Evolutionary conservation across 1,140 invertebrate species (phyloP).

Genomic region (Heliconius hewitsoni): DNA sequence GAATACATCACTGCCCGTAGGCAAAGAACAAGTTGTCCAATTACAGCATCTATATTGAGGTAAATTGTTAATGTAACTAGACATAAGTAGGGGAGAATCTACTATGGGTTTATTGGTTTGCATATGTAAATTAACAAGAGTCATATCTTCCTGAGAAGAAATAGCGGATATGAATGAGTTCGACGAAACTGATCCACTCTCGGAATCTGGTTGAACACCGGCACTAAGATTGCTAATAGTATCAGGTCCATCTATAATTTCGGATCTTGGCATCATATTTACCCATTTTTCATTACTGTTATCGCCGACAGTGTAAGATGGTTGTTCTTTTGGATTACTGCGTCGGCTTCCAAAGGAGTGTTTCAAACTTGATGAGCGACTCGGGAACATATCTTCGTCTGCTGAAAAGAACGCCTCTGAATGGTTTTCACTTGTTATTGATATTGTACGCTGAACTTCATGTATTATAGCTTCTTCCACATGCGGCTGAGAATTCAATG

Average conservation of each 20-base stretch:
- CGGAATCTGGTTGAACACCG: constrained; percentile 77
- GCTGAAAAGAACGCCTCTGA: constrained; percentile 95
- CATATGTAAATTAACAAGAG: constrained; percentile 95
- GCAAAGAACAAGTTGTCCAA: constrained; percentile 87
- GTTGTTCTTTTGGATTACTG: constrained; percentile 70
- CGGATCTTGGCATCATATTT: constrained; percentile 61
- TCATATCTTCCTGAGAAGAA: constrained; percentile 96
- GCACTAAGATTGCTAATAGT: constrained; percentile 73
- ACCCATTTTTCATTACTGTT: constrained; percentile 70
- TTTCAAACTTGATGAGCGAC: constrained; percentile 84
- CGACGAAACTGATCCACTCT: constrained; percentile 88
- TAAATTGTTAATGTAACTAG: constrained; percentile 95
- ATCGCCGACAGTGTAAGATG: constrained; percentile 65
- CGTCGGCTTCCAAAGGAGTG: constrained; percentile 82
- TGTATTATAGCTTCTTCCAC: constrained; percentile 79
- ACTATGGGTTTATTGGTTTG: constrained; percentile 97
- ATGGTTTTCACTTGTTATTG: constrained; percentile 93
- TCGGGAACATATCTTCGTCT: constrained; percentile 90
- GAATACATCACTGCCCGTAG: constrained; percentile 86
- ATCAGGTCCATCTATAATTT: constrained; percentile 61
- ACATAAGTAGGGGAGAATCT: constrained; percentile 95
- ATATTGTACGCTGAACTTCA: constrained; percentile 90
- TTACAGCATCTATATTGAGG: constrained; percentile 91
- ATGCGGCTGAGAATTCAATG: constrained; percentile 81
- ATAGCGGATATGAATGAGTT: constrained; percentile 95